Evolutionary conservation across 2,113 vertebrate genomes (phyloP), one percentile per base, ranked within the genome.

Genomic region (Vireo altiloquus): DNA sequence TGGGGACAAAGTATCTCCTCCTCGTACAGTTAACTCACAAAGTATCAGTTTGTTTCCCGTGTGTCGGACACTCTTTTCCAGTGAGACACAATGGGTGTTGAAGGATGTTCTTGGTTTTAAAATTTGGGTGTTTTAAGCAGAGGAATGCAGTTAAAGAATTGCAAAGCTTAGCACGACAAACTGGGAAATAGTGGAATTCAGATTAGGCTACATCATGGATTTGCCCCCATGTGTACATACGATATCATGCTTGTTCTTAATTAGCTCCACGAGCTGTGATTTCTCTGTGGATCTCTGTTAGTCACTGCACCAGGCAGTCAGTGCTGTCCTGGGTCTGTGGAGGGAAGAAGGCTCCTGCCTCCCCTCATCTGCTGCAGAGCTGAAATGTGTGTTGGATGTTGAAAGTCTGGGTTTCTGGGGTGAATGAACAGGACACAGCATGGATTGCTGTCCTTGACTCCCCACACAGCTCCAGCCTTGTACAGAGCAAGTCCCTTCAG

Each of bases 301-400:
- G 47, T 10, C 13, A 5, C 35, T 9, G 54, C 2, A 10, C 7
- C 3, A 7, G n/a, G 69, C 42, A 53, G 28, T 2, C 39, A 19
- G 27, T 6, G 28, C 24, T 71, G 3, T 17, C 11, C 40, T 11
- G 5, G 40, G 13, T 7, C 39, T 28, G 19, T 2, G 4, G 1
- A 8, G 14, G 28, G 54, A 53, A 42, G 40, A 24, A 49, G 3
- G 22, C 19, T 94, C 14, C n/a, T 35, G 59, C 50, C 18, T 74
- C 28, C 9, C 15, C 5, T 52, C 19, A 0, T 6, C 11, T 23
- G 7, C 1, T 17, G n/a, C 46, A 6, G 40, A 49, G 37, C 53
- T 3, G 1, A 60, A 65, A 61, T 2, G 0, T 0, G 13, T 6
- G 37, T 13, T 2, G 3, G 12, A 18, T 4, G 13, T 11, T 39